phyloP scores from a whole-genome alignment of 2,797 vertebrate genomes.

The Gymnothorax javanicus region DNA sequence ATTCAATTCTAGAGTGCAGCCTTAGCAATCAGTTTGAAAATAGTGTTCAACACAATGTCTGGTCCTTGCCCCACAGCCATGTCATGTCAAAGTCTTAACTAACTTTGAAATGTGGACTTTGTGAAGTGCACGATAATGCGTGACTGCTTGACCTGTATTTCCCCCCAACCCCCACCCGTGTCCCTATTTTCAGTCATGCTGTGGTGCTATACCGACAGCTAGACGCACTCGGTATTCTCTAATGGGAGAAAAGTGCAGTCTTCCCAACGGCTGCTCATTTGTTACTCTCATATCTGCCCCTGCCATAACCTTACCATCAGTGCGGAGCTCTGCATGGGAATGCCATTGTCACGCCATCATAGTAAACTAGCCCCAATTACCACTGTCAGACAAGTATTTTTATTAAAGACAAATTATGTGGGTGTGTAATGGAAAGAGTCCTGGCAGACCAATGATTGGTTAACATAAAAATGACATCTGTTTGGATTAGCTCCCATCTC shows the following conservation, averaged over 20 bases:
- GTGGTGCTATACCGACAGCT: constrained; percentile 19
- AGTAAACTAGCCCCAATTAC: constrained; percentile 39
- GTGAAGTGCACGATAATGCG: constrained; percentile 17
- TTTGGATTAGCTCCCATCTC: constrained; percentile 32
- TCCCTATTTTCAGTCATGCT: constrained; percentile 26
- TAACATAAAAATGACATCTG: constrained; percentile 27
- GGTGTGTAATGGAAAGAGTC: background rate
- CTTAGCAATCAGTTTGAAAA: background rate
- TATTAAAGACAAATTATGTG: constrained; percentile 28
- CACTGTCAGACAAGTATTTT: constrained; percentile 34
- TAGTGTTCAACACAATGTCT: background rate
- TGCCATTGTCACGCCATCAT: constrained; percentile 25
- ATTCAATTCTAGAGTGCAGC: background rate
- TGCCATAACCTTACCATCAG: constrained; percentile 15
- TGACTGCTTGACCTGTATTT: constrained; percentile 12
- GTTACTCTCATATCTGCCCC: constrained; percentile 36
- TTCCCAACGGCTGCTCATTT: constrained; percentile 15
- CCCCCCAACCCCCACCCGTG: background rate
- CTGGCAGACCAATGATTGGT: constrained; percentile 19
- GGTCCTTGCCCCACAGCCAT: background rate
- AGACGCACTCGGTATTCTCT: constrained; percentile 19
- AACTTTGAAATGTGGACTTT: constrained; percentile 21
- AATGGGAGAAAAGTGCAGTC: constrained; percentile 16
- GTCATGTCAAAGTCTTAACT: constrained; percentile 12
- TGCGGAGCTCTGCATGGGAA: constrained; percentile 26